Conservation (phyloP, 2,113 vertebrate species). For the Mustelus asterias region DNA sequence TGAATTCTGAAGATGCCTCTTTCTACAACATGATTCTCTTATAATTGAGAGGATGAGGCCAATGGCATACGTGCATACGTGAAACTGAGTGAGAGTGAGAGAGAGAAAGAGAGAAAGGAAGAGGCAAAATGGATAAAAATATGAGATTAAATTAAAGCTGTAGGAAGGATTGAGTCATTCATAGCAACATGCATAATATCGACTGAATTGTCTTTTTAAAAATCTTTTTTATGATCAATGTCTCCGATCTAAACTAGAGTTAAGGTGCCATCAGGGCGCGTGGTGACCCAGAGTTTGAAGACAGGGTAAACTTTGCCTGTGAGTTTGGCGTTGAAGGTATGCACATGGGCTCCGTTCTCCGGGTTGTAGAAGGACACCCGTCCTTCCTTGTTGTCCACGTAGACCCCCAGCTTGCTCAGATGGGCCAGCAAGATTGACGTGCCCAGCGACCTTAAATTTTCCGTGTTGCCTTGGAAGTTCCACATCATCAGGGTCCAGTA, state of each 20-base stretch:
- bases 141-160: no score
- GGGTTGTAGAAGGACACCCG: conserved; percentile 68
- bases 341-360: conserved; percentile 62
- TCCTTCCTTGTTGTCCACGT: conserved; percentile 64
- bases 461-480: conserved; percentile 52
- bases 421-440: conserved; percentile 60
- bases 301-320: conserved; percentile 62
- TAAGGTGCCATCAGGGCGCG: neutral
- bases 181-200: no score
- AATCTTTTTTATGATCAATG: no score
- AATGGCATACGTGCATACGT: no score
- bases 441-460: conserved; percentile 57
- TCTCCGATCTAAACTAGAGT: neutral
- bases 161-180: no score
- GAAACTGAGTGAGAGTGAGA: no score
- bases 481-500: conserved; percentile 60
- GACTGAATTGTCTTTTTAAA: no score
- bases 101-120: no score
- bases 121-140: no score
- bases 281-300: conserved; percentile 71
- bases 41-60: no score
- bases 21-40: no score
- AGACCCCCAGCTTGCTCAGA: conserved; percentile 58
- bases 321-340: conserved; percentile 57
- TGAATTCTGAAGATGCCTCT: no score